A percentile compares a stretch with the other conserved stretches of the same genome.
Conservation (phyloP, 2,113 vertebrate genomes). For the Indicator indicator region DNA sequence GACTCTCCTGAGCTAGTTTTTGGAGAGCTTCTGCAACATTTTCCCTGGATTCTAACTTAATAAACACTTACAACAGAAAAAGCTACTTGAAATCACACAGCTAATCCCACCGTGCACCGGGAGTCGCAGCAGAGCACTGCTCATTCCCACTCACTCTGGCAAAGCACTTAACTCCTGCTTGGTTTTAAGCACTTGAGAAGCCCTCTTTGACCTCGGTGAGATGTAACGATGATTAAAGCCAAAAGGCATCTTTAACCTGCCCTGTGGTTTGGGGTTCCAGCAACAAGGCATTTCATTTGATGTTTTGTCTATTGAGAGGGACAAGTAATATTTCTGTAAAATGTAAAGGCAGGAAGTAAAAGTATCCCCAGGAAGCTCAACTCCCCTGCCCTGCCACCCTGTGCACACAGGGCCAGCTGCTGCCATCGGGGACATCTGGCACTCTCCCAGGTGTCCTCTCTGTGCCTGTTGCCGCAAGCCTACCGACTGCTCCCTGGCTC, state of each 20-base stretch:
- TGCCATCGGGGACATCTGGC: background rate
- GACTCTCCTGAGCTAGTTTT: background rate
- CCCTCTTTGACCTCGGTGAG: constrained; percentile 32
- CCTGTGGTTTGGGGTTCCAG: accelerated
- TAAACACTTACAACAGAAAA: constrained; percentile 38
- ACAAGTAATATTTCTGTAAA: background rate
- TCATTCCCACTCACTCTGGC: background rate
- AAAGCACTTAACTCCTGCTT: constrained; percentile 14
- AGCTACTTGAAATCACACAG: constrained; percentile 33
- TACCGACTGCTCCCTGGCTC: background rate
- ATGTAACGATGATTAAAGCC: constrained; percentile 34
- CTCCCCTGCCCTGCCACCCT: background rate
- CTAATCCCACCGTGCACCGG: background rate
- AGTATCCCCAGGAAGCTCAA: background rate
- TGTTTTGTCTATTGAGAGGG: background rate
- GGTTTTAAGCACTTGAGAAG: background rate
- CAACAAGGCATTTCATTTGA: background rate
- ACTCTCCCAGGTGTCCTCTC: background rate
- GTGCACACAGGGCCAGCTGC: no score
- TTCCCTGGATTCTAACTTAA: background rate
- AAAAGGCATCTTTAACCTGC: background rate
- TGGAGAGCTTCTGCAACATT: background rate
- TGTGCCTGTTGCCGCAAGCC: background rate
- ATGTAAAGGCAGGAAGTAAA: background rate
- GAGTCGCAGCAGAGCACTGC: background rate